A percentile compares a stretch with the other conserved stretches of the same genome.
Evolutionary conservation across 2,888 invertebrate genomes (phyloP).

Genomic region (Hypselothyrea guttata): DNA sequence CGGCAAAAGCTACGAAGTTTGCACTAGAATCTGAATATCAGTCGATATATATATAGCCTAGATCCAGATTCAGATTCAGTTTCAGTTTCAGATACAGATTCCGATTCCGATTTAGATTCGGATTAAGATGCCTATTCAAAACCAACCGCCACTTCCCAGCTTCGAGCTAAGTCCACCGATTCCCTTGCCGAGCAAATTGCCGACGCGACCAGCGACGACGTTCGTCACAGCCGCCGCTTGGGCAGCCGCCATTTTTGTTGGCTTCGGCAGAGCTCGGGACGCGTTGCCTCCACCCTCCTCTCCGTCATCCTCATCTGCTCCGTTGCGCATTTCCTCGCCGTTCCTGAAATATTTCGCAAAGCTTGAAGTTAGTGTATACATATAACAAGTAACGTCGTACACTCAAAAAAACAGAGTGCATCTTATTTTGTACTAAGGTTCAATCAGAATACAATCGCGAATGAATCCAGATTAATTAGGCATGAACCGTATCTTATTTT

Average conservation of each 20-base stretch:
- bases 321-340: conserved; percentile 66
- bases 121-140: conserved; percentile 83
- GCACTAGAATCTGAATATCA: conserved; percentile 23
- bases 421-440: too few species aligned
- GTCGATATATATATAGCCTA: not conserved
- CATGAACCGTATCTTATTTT: too few species aligned
- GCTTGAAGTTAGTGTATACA: not conserved
- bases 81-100: not conserved
- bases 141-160: conserved; percentile 94
- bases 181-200: conserved; percentile 94
- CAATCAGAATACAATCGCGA: too few species aligned
- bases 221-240: conserved; percentile 80
- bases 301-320: conserved; percentile 72
- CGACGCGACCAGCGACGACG: conserved; percentile 90
- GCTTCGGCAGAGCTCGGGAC: conserved; percentile 72
- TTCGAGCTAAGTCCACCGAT: conserved; percentile 95
- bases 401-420: too few species aligned
- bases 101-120: too few species aligned
- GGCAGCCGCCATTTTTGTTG: conserved; percentile 79
- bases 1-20: conserved; percentile 37
- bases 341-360: conserved; percentile 42
- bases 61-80: conserved; percentile 5
- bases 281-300: conserved; percentile 75
- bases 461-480: too few species aligned
- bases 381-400: too few species aligned